Percentiles rank a stretch among this genome's conserved stretches.
These are phyloP conservation scores for Rotaria macrura DNA, from an alignment of 2,888 invertebrate species.

Conservation along the genomic window DNA sequence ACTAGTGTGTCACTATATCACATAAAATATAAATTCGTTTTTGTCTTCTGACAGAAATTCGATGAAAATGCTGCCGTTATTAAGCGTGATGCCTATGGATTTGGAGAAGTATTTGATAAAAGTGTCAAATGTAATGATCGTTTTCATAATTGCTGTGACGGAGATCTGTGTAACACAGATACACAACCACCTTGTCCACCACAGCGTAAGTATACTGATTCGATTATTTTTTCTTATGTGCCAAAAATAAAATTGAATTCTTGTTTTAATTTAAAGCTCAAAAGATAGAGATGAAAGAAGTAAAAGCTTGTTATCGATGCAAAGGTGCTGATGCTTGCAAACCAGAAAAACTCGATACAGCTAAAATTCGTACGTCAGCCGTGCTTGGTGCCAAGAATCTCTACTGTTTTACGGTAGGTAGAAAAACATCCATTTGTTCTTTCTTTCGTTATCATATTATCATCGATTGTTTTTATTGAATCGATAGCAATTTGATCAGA, in stretches of 20 bases:
- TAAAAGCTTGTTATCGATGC: constrained; percentile 10
- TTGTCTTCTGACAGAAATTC: background rate
- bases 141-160: background rate
- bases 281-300: background rate
- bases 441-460: background rate
- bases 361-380: background rate
- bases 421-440: background rate
- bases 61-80: background rate
- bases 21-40: too few species aligned
- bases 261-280: too few species aligned
- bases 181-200: background rate
- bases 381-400: background rate
- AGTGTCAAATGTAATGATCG: constrained; percentile 6
- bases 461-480: too few species aligned
- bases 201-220: background rate
- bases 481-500: background rate
- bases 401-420: background rate
- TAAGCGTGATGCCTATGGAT: background rate
- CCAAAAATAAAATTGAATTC: too few species aligned
- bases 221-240: background rate
- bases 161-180: background rate
- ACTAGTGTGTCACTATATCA: too few species aligned
- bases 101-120: constrained; percentile 1
- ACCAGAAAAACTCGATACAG: background rate
- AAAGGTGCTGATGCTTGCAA: background rate